Evolutionary conservation across 2,113 vertebrate genomes (phyloP), one percentile per base, ranked within the genome.

Genomic region (Sitta europaea): DNA sequence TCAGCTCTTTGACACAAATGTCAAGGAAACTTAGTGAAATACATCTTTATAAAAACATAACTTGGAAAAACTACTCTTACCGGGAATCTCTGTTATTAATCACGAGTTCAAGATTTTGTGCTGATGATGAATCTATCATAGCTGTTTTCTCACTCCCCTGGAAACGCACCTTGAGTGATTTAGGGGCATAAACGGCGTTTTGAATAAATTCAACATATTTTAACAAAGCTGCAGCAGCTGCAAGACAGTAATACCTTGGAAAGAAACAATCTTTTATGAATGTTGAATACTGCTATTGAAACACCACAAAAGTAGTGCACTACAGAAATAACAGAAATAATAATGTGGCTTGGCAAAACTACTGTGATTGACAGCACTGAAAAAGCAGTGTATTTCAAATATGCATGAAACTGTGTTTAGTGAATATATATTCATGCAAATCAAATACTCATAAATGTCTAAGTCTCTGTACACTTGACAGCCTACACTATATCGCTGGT

Each of bases 141-240:
- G 99, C 98, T 24, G 99, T 99, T 97, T 99, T 98, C 87, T 99
- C 99, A 88, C 99, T 99, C 54, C 99, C 99, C 88, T 98, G 99
- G 95, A 99, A 99, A 97, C 73, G 98, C 94, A 99, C 98, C 98
- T 99, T 99, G 51, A 99, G 98, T 13, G 99, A 99, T 92, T 99
- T 99, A 65, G 99, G 98, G 86, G 99, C 99, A 83, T 99, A 99
- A 75, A 99, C 96, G 25, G 98, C 98, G 90, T 99, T 99, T 97
- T 99, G 99, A 92, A 99, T 98, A 96, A 99, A 99, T 97, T 99
- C 99, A 82, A 99, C 97, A 31, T 99, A 99, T 96, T 99, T 99
- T 92, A 99, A 97, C 94, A 99, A 98, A 90, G 99, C 99, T 91
- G 99, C 99, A 68, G 98, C 98, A 94, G 99, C 98, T 92, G 99